phyloP scores from a whole-genome alignment of 2,888 invertebrate genomes.

The Polietes domitor region DNA sequence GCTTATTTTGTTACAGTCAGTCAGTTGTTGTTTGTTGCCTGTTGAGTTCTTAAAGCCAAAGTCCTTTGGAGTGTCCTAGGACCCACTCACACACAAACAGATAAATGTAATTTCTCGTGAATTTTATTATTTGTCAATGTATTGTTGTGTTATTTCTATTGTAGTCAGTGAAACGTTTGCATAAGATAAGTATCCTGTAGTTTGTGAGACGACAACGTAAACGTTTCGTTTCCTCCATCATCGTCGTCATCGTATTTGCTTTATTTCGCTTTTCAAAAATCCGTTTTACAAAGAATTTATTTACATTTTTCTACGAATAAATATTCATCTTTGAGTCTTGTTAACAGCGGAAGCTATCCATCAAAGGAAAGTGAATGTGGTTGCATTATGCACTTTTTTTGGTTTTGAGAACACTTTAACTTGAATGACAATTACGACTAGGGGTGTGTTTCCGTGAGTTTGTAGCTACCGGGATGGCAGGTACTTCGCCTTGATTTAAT shows the following conservation, averaged over 20 bases:
- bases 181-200: not conserved
- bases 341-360: not conserved
- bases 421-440: not conserved
- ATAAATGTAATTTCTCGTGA: no score
- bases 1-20: not conserved
- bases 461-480: no score
- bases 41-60: not conserved
- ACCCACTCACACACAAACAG: not conserved
- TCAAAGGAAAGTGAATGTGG: not conserved
- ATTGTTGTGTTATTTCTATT: not conserved
- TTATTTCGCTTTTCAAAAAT: not conserved
- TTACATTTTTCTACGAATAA: conserved; percentile 8
- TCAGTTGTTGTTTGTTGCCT: not conserved
- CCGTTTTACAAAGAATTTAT: not conserved
- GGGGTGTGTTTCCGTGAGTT: no score
- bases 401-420: not conserved
- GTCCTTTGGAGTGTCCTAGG: not conserved
- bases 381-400: not conserved
- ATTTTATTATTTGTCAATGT: not conserved
- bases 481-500: no score
- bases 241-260: not conserved
- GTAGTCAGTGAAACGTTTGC: not conserved
- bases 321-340: not conserved
- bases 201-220: not conserved
- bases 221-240: not conserved